These are phyloP conservation scores for Ophion ellenae DNA, from an alignment of 2,888 invertebrate genomes.

Conservation along the genomic window DNA sequence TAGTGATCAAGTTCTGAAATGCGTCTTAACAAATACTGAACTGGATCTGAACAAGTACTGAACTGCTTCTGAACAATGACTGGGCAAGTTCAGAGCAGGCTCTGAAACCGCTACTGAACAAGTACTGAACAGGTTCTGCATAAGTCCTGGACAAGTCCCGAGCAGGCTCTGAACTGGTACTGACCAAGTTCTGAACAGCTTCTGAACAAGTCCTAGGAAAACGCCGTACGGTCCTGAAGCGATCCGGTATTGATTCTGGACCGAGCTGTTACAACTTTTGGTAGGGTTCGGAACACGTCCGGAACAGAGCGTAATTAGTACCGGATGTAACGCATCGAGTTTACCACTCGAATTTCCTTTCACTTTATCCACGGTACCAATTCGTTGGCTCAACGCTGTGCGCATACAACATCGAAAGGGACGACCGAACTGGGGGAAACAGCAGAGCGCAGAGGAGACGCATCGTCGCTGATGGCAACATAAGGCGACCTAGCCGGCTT, in stretches of 20 bases:
- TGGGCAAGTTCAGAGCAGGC: no score
- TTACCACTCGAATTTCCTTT: slow-evolving; percentile 17
- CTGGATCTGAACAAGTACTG: no score
- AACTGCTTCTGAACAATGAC: no score
- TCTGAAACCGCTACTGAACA: no score
- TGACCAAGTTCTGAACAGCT: no score
- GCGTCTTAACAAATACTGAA: no score
- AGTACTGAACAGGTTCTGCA: no score
- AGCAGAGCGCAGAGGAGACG: slow-evolving; percentile 56
- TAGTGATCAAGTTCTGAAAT: no score
- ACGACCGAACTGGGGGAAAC: slow-evolving; percentile 40
- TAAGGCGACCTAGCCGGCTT: slow-evolving; percentile 73
- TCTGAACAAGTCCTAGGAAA: no score
- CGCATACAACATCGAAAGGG: slow-evolving; percentile 18
- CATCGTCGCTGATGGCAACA: slow-evolving; percentile 68
- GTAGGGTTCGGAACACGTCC: neutral
- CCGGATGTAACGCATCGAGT: neutral
- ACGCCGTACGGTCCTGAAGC: neutral
- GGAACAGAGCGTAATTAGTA: neutral
- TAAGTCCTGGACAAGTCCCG: neutral
- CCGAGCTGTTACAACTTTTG: neutral
- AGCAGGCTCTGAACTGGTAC: neutral
- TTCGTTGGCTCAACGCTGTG: slow-evolving; percentile 14
- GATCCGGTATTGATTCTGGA: neutral
- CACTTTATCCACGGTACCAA: slow-evolving; percentile 4